A percentile compares a stretch with the other conserved stretches of the same genome.
Evolutionary conservation across 1,140 invertebrate genomes (phyloP).

Genomic region (Sminthurinus signatus): DNA sequence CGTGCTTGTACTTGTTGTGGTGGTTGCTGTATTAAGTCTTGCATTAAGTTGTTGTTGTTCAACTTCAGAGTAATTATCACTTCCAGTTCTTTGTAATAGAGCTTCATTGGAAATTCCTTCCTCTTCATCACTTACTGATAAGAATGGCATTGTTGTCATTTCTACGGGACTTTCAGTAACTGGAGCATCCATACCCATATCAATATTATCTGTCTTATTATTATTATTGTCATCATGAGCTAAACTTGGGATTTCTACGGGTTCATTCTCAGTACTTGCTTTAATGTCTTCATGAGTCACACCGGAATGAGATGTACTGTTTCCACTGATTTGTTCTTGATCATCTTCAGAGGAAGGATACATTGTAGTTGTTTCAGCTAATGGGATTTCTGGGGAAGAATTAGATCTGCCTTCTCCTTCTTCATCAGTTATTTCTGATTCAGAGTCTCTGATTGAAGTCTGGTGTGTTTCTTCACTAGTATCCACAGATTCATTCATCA

Average conservation of each 20-base stretch:
- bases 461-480: too few species aligned
- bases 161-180: neutral
- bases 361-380: too few species aligned
- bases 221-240: neutral
- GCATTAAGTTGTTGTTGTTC: neutral
- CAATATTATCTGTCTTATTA: too few species aligned
- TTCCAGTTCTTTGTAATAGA: neutral
- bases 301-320: neutral
- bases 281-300: neutral
- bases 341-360: too few species aligned
- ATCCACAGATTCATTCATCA: too few species aligned
- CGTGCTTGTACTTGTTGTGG: too few species aligned
- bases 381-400: too few species aligned
- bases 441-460: too few species aligned
- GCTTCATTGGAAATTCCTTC: neutral
- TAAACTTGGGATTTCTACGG: neutral
- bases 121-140: neutral
- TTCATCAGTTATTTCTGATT: too few species aligned
- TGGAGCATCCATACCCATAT: too few species aligned
- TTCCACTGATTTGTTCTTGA: slow-evolving; percentile 6
- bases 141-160: neutral
- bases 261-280: too few species aligned
- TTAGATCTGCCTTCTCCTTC: too few species aligned
- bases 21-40: slow-evolving; percentile 11
- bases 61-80: slow-evolving; percentile 10